Conservation (phyloP, 2,797 vertebrate species). For the Sebastes reedi region DNA sequence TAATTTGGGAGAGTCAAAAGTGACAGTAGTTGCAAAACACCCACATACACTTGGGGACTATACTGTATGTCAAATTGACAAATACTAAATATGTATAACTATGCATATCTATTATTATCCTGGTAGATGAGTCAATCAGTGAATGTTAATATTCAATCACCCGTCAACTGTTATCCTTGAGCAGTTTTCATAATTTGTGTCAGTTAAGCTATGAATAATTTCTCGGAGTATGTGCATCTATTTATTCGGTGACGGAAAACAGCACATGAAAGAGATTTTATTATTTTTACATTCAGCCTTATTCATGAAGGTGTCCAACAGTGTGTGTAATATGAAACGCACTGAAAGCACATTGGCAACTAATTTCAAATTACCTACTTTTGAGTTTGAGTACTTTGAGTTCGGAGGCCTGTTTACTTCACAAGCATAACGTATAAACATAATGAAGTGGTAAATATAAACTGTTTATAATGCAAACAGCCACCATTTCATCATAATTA, state of each 20-base stretch:
- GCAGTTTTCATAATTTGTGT: background rate
- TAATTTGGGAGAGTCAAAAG: too few relatives aligned
- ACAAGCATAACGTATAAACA: background rate
- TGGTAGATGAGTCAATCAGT: background rate
- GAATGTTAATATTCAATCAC: background rate
- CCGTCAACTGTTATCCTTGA: background rate
- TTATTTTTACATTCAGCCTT: background rate
- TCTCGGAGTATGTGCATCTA: background rate
- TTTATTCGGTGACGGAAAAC: background rate
- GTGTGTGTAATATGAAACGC: background rate
- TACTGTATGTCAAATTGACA: background rate
- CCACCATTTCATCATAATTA: background rate
- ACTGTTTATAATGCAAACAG: too few relatives aligned
- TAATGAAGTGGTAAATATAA: background rate
- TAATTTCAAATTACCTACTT: background rate
- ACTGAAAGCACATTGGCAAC: background rate
- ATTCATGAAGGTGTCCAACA: background rate
- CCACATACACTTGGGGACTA: background rate
- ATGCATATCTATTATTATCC: background rate
- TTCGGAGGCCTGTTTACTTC: background rate
- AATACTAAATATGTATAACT: background rate
- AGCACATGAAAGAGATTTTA: background rate
- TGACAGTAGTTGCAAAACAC: too few relatives aligned
- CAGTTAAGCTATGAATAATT: background rate
- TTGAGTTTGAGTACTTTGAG: too few relatives aligned